Percentiles rank a stretch among this genome's conserved stretches.
These are phyloP conservation scores for Epizoanthus scotinus DNA, from an alignment of 92 coral and sea anemone species.

Conservation along the genomic window DNA sequence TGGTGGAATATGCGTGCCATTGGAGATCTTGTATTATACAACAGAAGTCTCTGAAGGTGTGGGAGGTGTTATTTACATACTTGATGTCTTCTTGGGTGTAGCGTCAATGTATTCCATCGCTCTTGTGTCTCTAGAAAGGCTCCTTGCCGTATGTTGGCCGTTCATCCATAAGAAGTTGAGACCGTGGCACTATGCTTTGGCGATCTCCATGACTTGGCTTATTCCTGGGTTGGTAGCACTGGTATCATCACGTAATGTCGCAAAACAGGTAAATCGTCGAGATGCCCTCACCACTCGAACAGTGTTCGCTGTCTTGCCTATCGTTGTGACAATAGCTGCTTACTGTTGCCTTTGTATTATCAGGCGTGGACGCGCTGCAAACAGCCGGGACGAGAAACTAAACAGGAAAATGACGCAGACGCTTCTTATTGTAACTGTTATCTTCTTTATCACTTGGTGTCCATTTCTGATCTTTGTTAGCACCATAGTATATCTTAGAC, in stretches of 20 bases:
- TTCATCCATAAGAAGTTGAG: background rate
- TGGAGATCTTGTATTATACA: background rate
- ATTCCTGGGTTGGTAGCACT: background rate
- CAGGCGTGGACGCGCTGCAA: no score
- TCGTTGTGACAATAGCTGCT: no score
- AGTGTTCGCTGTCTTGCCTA: no score
- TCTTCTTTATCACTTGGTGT: no score
- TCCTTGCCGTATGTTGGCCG: constrained; percentile 24
- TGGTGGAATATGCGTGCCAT: constrained; percentile 10
- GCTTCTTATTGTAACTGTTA: no score
- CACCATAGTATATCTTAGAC: no score
- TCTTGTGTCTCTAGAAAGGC: background rate
- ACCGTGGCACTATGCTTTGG: constrained; percentile 10
- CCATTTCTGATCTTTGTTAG: no score
- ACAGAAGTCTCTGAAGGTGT: background rate
- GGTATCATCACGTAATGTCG: background rate
- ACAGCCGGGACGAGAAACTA: no score
- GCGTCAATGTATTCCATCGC: constrained; percentile 23
- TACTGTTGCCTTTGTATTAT: no score
- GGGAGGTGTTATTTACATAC: background rate
- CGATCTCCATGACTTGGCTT: constrained; percentile 7
- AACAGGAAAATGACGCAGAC: no score
- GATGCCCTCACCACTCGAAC: no score
- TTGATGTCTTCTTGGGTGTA: constrained; percentile 5
- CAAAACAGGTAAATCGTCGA: no score